Evolutionary conservation across 2,888 invertebrate species (phyloP).

Genomic region (Zygogramma bicolorata): DNA sequence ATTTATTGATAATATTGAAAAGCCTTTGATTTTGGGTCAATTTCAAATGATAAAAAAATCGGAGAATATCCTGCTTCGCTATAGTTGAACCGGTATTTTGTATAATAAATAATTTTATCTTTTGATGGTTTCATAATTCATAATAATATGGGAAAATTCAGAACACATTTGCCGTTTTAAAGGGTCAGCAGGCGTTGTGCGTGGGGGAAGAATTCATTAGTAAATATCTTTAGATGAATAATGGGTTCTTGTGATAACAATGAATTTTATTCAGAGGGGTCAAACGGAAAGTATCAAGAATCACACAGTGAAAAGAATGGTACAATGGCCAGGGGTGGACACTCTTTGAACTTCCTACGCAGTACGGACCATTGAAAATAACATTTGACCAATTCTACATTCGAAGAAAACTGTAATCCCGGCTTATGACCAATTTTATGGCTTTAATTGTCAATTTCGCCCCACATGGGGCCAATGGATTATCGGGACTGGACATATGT

Average conservation of each 20-base stretch:
- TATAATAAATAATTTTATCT: too few species aligned
- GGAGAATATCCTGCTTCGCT: too few species aligned
- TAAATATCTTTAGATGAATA: conserved; percentile 5
- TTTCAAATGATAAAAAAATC: too few species aligned
- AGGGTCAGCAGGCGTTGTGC: not conserved
- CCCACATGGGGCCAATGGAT: conserved; percentile 40
- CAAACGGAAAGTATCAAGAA: conserved; percentile 23
- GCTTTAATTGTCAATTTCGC: conserved; percentile 57
- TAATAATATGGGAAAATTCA: too few species aligned
- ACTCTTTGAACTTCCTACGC: conserved; percentile 29
- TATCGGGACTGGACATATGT: conserved; percentile 47
- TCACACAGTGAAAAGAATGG: conserved; percentile 29
- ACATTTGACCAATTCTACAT: conserved; percentile 50
- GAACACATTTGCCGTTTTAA: not conserved
- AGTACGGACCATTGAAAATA: conserved; percentile 38
- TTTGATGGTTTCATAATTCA: too few species aligned
- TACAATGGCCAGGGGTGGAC: conserved; percentile 42
- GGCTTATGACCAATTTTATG: conserved; percentile 59
- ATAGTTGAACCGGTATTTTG: too few species aligned
- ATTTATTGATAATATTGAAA: too few species aligned
- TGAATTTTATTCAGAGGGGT: conserved; percentile 24
- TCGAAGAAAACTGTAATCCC: conserved; percentile 58
- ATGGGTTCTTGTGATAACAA: not conserved
- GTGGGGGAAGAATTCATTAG: not conserved
- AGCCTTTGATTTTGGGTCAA: too few species aligned